Base-by-base conservation (phyloP, 2,113 vertebrate species). In the Chinchilla lanigera region DNA sequence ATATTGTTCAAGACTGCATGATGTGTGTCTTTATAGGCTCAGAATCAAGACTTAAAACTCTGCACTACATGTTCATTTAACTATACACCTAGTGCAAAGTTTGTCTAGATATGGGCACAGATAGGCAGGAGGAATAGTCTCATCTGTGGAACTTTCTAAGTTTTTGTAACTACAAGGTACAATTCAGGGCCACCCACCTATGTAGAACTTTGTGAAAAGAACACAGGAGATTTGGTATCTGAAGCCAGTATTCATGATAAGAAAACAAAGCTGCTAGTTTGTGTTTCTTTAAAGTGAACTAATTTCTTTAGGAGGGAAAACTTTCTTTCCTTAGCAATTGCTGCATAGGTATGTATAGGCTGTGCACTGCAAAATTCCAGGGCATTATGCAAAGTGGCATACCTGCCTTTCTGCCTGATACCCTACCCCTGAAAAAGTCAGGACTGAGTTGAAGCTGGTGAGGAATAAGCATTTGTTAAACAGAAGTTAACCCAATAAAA, bases 231-330 rank as follows among this genome's bases (percentile, higher is more conserved):
- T 69, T 93, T 75, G 69, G 71, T 78, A 10, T 69, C 35, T 94
- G 41, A 90, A 96, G 87, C 77, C 19, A 35, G n/a, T 10, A 16
- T 73, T 92, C 78, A 7, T 89, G 69, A 93, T 75, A 22, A 90
- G 75, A 94, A 65, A 80, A 63, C 41, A 90, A 85, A 94, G 38
- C 87, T 95, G 38, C 58, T 24, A 52, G 16, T 67, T 88, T 69
- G 30, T 85, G 69, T 85, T 97, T 95, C 58, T 24, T 80, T 93
- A 69, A 95, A 78, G 60, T 58, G 47, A 95, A 52, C 7, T 52
- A 58, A 50, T 60, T 38, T 69, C 35, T 69, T 69, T 69, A 69
- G 13, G 41, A 41, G 54, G 60, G 50, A 69, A 69, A 81, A 50
- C n/a, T 60, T 35, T 7, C 56, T 30, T 92, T 78, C 82, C 16